Evolutionary conservation across 1,140 invertebrate genomes (phyloP).

Genomic region (Hetaerina americana): DNA sequence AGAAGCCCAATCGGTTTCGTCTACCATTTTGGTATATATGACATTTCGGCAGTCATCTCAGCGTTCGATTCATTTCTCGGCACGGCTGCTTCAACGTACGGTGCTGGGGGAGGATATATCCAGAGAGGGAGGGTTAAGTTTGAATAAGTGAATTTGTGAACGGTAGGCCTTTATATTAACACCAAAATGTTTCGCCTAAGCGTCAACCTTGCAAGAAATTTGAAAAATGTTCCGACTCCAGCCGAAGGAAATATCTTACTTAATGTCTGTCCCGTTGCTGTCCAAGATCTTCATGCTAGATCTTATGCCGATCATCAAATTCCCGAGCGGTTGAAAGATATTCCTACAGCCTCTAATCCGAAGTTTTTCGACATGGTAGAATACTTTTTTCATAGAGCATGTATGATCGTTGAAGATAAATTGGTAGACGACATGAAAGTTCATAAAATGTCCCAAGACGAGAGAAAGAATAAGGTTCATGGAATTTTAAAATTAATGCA

Average conservation of each 20-base stretch:
- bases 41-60: neutral
- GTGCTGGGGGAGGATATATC: neutral
- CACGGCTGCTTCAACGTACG: neutral
- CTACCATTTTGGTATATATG: too few relatives aligned
- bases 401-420: conserved; percentile 44
- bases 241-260: neutral
- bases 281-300: neutral
- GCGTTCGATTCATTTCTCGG: neutral
- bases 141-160: neutral
- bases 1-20: too few relatives aligned
- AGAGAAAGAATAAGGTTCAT: conserved; percentile 44
- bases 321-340: conserved; percentile 39
- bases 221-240: neutral
- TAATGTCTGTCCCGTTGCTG: neutral
- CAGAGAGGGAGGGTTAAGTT: neutral
- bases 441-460: conserved; percentile 42
- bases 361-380: conserved; percentile 57
- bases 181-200: neutral
- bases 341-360: conserved; percentile 46
- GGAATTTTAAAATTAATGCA: conserved; percentile 60
- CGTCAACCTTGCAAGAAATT: neutral
- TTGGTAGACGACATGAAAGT: conserved; percentile 47
- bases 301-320: conserved; percentile 33
- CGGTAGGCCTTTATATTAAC: neutral
- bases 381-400: conserved; percentile 55